Evolutionary conservation across 1,140 invertebrate species (phyloP).

Genomic region (Lerema accius): DNA sequence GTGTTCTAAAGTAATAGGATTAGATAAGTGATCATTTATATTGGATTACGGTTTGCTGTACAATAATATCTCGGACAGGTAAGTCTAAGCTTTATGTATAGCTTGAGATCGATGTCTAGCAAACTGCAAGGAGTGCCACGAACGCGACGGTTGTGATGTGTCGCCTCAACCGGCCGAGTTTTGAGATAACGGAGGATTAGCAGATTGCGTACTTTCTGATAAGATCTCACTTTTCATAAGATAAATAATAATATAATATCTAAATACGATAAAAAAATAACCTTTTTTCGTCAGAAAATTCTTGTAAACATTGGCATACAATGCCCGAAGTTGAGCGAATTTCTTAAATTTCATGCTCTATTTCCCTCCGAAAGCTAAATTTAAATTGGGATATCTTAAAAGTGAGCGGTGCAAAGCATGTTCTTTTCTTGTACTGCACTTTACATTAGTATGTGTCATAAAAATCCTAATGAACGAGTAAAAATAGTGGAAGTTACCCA

Average conservation of each 20-base stretch:
- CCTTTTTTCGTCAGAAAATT: slow-evolving; percentile 7
- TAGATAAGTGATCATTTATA: slow-evolving; percentile 70
- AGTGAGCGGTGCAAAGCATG: slow-evolving; percentile 60
- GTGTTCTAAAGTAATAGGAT: slow-evolving; percentile 77
- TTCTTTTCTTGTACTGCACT: slow-evolving; percentile 44
- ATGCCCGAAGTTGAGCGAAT: slow-evolving; percentile 24
- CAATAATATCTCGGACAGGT: slow-evolving; percentile 66
- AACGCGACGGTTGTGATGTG: slow-evolving; percentile 59
- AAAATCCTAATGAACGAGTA: slow-evolving; percentile 26
- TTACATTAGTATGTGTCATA: slow-evolving; percentile 26
- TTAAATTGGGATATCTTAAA: slow-evolving; percentile 61
- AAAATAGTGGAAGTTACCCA: slow-evolving; percentile 18
- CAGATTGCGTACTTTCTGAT: slow-evolving; percentile 75
- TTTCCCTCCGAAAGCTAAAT: slow-evolving; percentile 62
- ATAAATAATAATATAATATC: slow-evolving; percentile 25
- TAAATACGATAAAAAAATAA: too few species aligned
- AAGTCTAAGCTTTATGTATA: slow-evolving; percentile 47
- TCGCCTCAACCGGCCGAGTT: slow-evolving; percentile 47
- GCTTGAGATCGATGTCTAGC: slow-evolving; percentile 22
- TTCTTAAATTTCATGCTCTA: slow-evolving; percentile 54
- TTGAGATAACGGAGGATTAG: slow-evolving; percentile 75
- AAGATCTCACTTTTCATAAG: slow-evolving; percentile 56
- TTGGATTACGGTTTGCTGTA: slow-evolving; percentile 79
- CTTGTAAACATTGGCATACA: slow-evolving; percentile 37
- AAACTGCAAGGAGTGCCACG: slow-evolving; percentile 55